Percentiles rank a stretch among this genome's conserved stretches.
These are phyloP conservation scores for Corythornis madagascariensis DNA, from an alignment of 2,113 vertebrate genomes.

Conservation along the genomic window DNA sequence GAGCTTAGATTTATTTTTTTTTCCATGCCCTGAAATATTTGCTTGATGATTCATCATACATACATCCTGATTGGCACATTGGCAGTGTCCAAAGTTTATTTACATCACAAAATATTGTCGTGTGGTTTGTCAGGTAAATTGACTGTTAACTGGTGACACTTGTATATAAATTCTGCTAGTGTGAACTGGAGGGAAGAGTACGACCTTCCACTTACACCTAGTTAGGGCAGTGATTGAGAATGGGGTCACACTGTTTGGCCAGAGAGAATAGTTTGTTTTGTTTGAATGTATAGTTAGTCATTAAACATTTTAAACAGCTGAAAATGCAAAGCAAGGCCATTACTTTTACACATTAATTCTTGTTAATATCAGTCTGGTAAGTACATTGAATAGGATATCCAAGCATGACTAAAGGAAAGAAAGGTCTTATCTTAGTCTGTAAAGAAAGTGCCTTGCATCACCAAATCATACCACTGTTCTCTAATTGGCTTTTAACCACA, in stretches of 20 bases:
- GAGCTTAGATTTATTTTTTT: neutral
- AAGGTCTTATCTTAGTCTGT: neutral
- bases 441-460: neutral
- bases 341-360: slow-evolving; percentile 6
- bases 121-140: slow-evolving; percentile 56
- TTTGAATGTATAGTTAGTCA: neutral
- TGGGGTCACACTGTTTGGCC: neutral
- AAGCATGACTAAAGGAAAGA: slow-evolving; percentile 13
- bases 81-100: slow-evolving; percentile 23
- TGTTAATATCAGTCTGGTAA: neutral
- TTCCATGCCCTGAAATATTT: neutral
- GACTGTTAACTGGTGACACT: slow-evolving; percentile 11
- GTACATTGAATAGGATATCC: neutral
- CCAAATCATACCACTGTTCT: neutral
- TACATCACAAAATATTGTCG: slow-evolving; percentile 34
- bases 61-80: slow-evolving; percentile 42
- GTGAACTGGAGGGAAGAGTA: neutral
- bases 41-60: slow-evolving; percentile 21
- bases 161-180: neutral
- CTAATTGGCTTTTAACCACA: slow-evolving; percentile 11
- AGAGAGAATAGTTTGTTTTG: neutral
- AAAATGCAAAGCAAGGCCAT: neutral
- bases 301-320: neutral
- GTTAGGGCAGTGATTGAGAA: neutral
- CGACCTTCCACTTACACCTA: neutral